Base-by-base conservation (phyloP, 2,113 vertebrate species). In the Chaetodon trifascialis region DNA sequence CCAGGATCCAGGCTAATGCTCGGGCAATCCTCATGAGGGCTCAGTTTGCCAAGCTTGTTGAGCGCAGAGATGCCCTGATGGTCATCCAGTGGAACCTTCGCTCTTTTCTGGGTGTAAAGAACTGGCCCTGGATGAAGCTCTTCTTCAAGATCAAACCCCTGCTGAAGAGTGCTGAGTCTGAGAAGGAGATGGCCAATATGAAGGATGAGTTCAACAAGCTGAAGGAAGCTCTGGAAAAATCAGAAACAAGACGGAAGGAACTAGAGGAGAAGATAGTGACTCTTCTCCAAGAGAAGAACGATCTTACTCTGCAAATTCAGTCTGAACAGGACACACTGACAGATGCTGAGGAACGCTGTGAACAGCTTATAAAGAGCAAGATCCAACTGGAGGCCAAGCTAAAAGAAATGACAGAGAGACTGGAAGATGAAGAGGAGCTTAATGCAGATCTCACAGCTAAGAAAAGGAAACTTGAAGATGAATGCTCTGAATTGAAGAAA, bases 61-160 rank as follows among this genome's bases (percentile, higher is more conserved):
- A 99, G 55, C 96, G 97, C n/a, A 95, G 97, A 88, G 97, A 99
- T 34, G 94, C 97, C 0, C 92, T 98, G 10, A 92, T 97, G 93
- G 94, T 98, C 16, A 96, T 99, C 80, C 97, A 99, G 89, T 98
- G 97, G 96, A 98, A 99, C 90, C 92, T 99, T 56, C 92, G 97
- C 2, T 96, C 97, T 38, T 98, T 99, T 88, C 96, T 99, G 83
- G 95, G 95, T 1, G 97, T 99, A 52, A 99, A 99, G 90, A 98
- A 99, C 77, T 99, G 97, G 97, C 97, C 97, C 0, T 99, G 97
- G 97, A 99, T 99, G 97, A 98, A 96, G 83, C 94, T 98, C 23
- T 98, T 96, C 89, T 98, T 98, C 85, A 99, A 99, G 94, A 98
- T 99, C 90, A 98, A 99, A 42, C 97, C 97, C 0, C 88, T 99